Base-by-base conservation (phyloP, 1,140 invertebrate genomes). In the Brachionus angularis region DNA sequence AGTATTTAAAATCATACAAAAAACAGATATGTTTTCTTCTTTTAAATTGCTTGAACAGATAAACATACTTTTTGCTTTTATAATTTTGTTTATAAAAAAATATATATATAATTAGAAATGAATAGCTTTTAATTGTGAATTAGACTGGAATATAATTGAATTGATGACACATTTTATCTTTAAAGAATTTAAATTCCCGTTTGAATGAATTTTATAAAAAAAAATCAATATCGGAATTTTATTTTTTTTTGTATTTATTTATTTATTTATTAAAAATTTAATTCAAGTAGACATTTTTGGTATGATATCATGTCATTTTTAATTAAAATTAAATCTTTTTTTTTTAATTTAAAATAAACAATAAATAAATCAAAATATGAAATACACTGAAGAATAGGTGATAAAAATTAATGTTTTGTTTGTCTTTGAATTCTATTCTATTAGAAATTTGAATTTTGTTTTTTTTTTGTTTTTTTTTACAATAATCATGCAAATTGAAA, bases 61-160 rank as follows among this genome's bases (percentile, higher is more conserved):
- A n/a, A n/a, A n/a, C n/a, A n/a, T n/a, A n/a, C n/a, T n/a, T n/a
- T n/a, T n/a, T n/a, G n/a, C n/a, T n/a, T n/a, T n/a, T n/a, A n/a
- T n/a, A n/a, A n/a, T n/a, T n/a, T n/a, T n/a, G n/a, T n/a, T n/a
- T n/a, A n/a, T n/a, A n/a, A n/a, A n/a, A n/a, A n/a, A n/a, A n/a
- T n/a, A n/a, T n/a, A n/a, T n/a, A n/a, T n/a, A n/a, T n/a, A n/a
- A n/a, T n/a, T n/a, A n/a, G n/a, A n/a, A n/a, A n/a, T n/a, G n/a
- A n/a, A 21, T 39, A 23, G 5, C 18, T 23, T 29, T 58, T 58
- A 18, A 58, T 58, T 36, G 53, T 12, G 36, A 58, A 58, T 58
- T 58, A 58, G 53, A 58, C 53, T 58, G 53, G 36, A 58, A 58
- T 39, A n/a, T n/a, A n/a, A n/a, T n/a, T n/a, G n/a, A n/a, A n/a